Percentiles rank a stretch among this genome's conserved stretches.
These are phyloP conservation scores for Sibirionetta formosa DNA, from an alignment of 2,797 vertebrate genomes.

Conservation along the genomic window DNA sequence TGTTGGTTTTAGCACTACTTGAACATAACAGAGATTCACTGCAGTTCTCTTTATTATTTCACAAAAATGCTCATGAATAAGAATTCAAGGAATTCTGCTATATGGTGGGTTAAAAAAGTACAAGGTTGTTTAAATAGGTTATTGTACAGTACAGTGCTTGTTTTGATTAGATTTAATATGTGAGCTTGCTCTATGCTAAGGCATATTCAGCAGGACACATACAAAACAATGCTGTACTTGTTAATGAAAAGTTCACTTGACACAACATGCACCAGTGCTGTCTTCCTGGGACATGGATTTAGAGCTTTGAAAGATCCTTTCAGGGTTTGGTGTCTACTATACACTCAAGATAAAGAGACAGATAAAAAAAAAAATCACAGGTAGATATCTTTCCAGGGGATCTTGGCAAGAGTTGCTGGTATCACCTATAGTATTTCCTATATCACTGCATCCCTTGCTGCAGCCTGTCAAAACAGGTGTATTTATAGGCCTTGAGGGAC, in stretches of 20 bases:
- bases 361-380: conserved; percentile 13
- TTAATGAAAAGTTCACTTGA: not conserved
- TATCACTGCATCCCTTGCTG: not conserved
- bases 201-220: not conserved
- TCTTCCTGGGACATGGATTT: not conserved
- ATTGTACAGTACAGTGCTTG: not conserved
- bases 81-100: not conserved
- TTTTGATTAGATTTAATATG: not conserved
- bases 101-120: not conserved
- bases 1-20: not conserved
- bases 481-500: conserved; percentile 54
- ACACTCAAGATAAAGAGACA: not conserved
- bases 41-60: not conserved
- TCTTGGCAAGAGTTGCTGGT: conserved; percentile 1
- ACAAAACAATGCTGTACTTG: not conserved
- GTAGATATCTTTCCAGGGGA: conserved; percentile 22
- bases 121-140: not conserved
- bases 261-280: not conserved
- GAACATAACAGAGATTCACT: not conserved
- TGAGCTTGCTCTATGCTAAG: not conserved
- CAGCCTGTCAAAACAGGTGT: conserved; percentile 60
- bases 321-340: not conserved
- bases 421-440: conserved; percentile 3
- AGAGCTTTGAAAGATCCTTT: not conserved
- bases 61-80: not conserved